Evolutionary conservation across 2,113 vertebrate species (phyloP), one percentile per base, ranked within the genome.

Genomic region (Conger conger): DNA sequence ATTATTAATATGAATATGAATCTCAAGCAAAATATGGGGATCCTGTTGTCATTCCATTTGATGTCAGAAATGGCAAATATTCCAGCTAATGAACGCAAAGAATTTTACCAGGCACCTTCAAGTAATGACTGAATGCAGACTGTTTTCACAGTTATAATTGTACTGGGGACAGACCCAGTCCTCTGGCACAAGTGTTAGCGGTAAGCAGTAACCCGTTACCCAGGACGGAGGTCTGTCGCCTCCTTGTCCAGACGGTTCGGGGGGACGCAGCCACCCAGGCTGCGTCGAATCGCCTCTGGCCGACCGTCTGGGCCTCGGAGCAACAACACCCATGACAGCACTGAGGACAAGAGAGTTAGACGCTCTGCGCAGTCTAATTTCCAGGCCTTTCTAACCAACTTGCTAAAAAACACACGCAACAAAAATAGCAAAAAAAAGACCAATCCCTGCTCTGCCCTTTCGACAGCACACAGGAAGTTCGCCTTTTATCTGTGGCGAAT

Each of bases 381-480:
- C n/a, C n/a, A 86, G 83, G 8, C 85, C 33, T 90, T 84, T 86
- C 89, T 87, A 89, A 87, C 88, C 94, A 95, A 94, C 94, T 94
- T 95, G 94, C 20, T 27, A 63, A 63, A 63, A 23, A 27, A 63
- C 8, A 50, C 11, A 50, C 3, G 5, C 8, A 11, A 27, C 5
- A 63, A 63, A 23, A 27, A 60, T 60, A 60, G 23, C 23, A 60
- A 60, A 23, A 63, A 63, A 42, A 89, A 93, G 94, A 97, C 95
- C 95, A 95, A 95, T 95, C 93, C 92, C 91, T 89, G 92, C 85
- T 92, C 81, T 93, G 88, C 89, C 93, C 95, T 92, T 92, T 95
- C n/a, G 95, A 95, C 93, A 94, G 92, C 94, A 91, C 93, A 96
- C 92, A 96, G 96, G 96, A 97, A 97, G 94, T 92, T 30, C 85